Percentiles rank a stretch among this genome's conserved stretches.
Conservation (phyloP, 1,140 invertebrate species). For the Tetragonula clypearis region DNA sequence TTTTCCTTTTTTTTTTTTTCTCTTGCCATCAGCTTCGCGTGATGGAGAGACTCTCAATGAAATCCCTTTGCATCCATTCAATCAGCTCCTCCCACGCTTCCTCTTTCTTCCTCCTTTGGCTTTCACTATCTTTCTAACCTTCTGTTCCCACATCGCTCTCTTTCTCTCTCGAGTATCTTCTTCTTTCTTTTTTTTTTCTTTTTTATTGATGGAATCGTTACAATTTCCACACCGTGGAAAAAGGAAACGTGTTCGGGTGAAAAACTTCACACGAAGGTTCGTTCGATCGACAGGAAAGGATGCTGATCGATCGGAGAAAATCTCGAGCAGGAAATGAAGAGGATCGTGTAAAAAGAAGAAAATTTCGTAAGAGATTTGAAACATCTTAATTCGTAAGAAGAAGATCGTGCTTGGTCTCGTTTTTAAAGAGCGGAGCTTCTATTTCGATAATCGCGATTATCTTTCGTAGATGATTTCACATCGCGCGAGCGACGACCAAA, state of each 20-base stretch:
- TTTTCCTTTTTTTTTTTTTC: slow-evolving; percentile 35
- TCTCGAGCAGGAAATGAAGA: neutral
- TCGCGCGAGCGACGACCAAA: no score
- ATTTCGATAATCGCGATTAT: no score
- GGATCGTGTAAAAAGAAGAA: neutral
- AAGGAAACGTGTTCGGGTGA: slow-evolving; percentile 2
- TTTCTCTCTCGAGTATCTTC: neutral
- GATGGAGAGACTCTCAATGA: slow-evolving; percentile 34
- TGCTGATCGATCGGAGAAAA: neutral
- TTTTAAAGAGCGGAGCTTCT: no score
- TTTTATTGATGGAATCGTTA: slow-evolving; percentile 17
- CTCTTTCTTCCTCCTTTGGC: slow-evolving; percentile 2
- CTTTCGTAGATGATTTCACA: no score
- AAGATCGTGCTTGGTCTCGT: no score
- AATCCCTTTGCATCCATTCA: slow-evolving; percentile 16
- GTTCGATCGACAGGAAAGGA: neutral
- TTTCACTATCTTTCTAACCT: neutral
- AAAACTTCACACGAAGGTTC: neutral
- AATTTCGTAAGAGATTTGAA: neutral
- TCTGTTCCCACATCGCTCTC: slow-evolving; percentile 17
- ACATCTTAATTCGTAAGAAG: no score
- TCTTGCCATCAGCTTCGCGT: slow-evolving; percentile 23
- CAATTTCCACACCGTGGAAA: slow-evolving; percentile 27
- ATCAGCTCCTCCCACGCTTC: slow-evolving; percentile 48
- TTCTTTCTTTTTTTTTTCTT: neutral